phyloP scores from a whole-genome alignment of 2,113 vertebrate genomes.

The Myocastor coypus region DNA sequence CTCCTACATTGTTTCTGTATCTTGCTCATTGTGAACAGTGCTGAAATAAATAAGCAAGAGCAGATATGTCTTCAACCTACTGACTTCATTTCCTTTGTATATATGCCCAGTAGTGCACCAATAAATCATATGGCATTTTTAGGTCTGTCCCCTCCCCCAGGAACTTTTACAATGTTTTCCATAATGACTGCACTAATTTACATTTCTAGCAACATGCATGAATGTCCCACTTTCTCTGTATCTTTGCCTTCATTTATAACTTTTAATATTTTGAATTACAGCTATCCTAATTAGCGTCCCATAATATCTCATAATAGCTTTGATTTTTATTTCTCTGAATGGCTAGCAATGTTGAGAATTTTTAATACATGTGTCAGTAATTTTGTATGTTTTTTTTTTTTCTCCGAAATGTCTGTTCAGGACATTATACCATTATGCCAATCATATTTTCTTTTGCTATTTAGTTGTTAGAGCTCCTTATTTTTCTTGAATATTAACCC shows the following conservation, averaged over 20 bases:
- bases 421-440: neutral
- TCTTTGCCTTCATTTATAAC: neutral
- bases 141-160: neutral
- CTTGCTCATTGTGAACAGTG: neutral
- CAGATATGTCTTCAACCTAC: neutral
- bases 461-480: neutral
- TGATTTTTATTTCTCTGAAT: neutral
- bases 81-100: neutral
- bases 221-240: neutral
- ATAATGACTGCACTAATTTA: neutral
- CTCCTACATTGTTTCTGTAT: neutral
- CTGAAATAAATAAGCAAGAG: neutral
- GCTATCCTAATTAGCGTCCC: neutral
- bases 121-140: neutral
- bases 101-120: neutral
- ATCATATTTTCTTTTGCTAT: neutral
- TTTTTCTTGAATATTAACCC: neutral
- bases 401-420: neutral
- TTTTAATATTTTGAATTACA: neutral
- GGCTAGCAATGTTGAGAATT: neutral
- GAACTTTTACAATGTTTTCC: neutral
- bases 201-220: neutral
- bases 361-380: neutral
- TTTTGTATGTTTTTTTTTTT: neutral
- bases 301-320: neutral